These are phyloP conservation scores for Spodoptera frugiperda DNA, from an alignment of 1,140 invertebrate genomes.

Conservation along the genomic window DNA sequence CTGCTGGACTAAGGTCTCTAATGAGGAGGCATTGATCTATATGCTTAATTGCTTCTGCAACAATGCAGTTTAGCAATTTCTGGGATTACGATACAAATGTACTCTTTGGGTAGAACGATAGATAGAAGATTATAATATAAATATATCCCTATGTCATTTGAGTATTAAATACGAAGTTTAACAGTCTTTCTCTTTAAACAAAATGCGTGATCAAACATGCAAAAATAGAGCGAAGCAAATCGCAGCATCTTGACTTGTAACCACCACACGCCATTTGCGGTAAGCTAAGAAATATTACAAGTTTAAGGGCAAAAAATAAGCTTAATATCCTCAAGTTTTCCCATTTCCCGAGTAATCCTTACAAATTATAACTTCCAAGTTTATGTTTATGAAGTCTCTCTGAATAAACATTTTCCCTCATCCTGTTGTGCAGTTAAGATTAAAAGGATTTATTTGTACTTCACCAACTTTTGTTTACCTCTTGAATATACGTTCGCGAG, in stretches of 20 bases:
- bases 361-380: slow-evolving; percentile 35
- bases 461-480: slow-evolving; percentile 8
- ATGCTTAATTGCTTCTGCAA: too few species aligned
- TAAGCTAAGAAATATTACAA: slow-evolving; percentile 2
- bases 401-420: slow-evolving; percentile 18
- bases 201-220: too few species aligned
- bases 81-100: too few species aligned
- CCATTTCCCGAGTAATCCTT: slow-evolving; percentile 6
- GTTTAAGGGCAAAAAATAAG: slow-evolving; percentile 1
- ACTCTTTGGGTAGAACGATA: too few species aligned
- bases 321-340: slow-evolving; percentile 9
- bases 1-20: too few species aligned
- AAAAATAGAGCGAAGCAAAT: too few species aligned
- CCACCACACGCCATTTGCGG: background rate
- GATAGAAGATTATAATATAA: too few species aligned
- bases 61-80: too few species aligned
- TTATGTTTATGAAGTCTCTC: slow-evolving; percentile 23
- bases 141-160: too few species aligned
- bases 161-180: too few species aligned
- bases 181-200: too few species aligned
- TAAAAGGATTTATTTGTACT: slow-evolving; percentile 29
- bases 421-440: slow-evolving; percentile 16
- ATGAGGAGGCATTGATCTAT: too few species aligned
- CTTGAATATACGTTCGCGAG: background rate
- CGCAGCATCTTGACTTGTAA: background rate